These are phyloP conservation scores for Datnioides undecimradiatus DNA, from an alignment of 2,113 vertebrate species.

Conservation along the genomic window DNA sequence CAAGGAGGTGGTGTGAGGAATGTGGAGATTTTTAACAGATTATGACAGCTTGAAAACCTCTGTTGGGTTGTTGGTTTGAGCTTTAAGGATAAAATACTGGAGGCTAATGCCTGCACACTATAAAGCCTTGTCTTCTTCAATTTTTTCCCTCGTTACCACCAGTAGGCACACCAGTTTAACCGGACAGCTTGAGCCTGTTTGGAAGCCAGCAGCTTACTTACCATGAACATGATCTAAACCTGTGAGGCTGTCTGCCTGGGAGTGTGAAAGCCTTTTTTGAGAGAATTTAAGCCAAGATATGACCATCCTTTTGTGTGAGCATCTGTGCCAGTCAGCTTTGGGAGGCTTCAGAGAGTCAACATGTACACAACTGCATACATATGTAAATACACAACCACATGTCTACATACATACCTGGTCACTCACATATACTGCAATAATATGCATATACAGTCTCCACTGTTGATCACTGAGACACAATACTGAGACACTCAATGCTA, in stretches of 20 bases:
- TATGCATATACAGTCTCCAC: neutral
- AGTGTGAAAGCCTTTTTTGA: slow-evolving; percentile 29
- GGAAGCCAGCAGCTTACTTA: slow-evolving; percentile 22
- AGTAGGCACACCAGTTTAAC: slow-evolving; percentile 14
- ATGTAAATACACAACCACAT: neutral
- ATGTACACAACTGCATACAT: slow-evolving; percentile 36
- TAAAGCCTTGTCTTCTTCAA: slow-evolving; percentile 42
- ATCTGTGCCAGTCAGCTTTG: slow-evolving; percentile 15
- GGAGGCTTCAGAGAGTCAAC: slow-evolving; percentile 24
- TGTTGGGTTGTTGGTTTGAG: slow-evolving; percentile 42
- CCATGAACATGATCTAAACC: slow-evolving; percentile 42
- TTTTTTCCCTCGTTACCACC: slow-evolving; percentile 13
- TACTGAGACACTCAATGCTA: neutral
- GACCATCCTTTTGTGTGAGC: slow-evolving; percentile 5
- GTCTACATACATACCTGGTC: neutral
- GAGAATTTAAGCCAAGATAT: slow-evolving; percentile 26
- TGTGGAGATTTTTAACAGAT: slow-evolving; percentile 56
- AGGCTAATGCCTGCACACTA: slow-evolving; percentile 33
- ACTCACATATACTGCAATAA: neutral
- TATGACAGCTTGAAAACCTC: slow-evolving; percentile 50
- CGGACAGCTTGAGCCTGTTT: slow-evolving; percentile 7
- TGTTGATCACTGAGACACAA: neutral
- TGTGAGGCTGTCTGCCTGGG: slow-evolving; percentile 13
- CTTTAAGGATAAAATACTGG: slow-evolving; percentile 35
- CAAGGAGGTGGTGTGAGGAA: slow-evolving; percentile 35